Conservation (phyloP, 2,113 vertebrate species). For the Cyrtonyx montezumae region DNA sequence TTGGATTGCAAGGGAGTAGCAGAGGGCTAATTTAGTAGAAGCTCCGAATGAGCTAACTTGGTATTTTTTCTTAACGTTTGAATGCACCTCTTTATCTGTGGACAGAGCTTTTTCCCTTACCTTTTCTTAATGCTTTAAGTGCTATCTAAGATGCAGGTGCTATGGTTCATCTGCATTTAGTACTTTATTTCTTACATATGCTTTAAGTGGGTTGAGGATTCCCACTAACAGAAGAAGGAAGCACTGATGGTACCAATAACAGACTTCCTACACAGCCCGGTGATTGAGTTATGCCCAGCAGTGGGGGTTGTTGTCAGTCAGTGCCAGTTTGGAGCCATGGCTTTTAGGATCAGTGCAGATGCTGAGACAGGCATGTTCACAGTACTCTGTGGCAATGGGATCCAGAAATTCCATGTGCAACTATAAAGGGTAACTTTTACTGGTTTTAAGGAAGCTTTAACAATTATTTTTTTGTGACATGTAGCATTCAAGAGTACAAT, state of each 20-base stretch:
- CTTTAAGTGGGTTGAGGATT: neutral
- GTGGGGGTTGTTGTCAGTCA: neutral
- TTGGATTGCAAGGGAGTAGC: neutral
- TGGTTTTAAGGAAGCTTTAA: neutral
- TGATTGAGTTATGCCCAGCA: neutral
- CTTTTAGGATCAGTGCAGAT: neutral
- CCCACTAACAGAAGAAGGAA: neutral
- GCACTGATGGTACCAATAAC: neutral
- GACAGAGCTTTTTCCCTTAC: neutral
- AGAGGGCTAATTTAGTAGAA: neutral
- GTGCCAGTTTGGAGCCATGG: neutral
- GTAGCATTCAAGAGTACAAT: fast-evolving
- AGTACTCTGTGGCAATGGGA: neutral
- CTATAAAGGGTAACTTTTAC: neutral
- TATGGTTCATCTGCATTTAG: neutral
- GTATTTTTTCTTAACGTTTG: neutral
- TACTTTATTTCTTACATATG: neutral
- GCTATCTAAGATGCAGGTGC: neutral
- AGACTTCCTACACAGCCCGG: neutral
- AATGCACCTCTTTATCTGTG: neutral
- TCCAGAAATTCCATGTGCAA: neutral
- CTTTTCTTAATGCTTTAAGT: neutral
- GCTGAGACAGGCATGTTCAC: neutral
- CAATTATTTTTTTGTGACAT: neutral
- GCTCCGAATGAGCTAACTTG: neutral